A percentile compares a stretch with the other conserved stretches of the same genome.
Conservation (phyloP, 2,113 vertebrate species). For the Colinus virginianus region DNA sequence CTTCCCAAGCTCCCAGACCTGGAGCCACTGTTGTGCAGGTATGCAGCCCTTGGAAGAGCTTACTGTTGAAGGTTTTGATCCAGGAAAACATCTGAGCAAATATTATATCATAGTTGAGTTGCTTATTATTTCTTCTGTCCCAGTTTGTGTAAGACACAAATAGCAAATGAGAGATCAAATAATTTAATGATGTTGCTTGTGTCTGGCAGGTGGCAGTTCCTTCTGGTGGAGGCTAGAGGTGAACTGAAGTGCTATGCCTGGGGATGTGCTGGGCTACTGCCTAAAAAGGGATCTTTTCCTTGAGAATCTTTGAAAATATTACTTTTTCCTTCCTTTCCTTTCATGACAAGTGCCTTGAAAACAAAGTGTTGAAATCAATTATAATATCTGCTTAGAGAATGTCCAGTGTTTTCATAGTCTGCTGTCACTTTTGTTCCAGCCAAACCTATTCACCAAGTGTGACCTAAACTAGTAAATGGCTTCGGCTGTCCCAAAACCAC, state of each 20-base stretch:
- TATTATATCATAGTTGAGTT: background rate
- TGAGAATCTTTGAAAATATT: background rate
- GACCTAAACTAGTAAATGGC: conserved; percentile 7
- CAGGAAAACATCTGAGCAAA: background rate
- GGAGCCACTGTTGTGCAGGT: fast-evolving
- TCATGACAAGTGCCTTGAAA: background rate
- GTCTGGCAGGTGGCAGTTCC: background rate
- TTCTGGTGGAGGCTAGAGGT: background rate
- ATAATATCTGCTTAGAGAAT: background rate
- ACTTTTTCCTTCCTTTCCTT: background rate
- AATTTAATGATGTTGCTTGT: background rate
- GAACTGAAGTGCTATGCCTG: background rate
- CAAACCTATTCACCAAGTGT: background rate
- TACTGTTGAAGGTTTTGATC: background rate
- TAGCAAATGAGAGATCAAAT: background rate
- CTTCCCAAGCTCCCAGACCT: background rate
- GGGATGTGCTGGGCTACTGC: fast-evolving
- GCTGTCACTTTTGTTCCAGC: background rate
- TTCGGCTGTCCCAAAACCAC: background rate
- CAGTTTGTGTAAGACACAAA: background rate
- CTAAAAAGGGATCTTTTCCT: background rate
- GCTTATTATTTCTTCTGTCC: background rate
- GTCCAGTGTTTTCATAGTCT: background rate
- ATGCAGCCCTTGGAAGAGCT: fast-evolving
- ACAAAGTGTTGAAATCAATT: background rate